phyloP scores from a whole-genome alignment of 2,888 invertebrate species.

The Hirtodrosophila alboralis region DNA sequence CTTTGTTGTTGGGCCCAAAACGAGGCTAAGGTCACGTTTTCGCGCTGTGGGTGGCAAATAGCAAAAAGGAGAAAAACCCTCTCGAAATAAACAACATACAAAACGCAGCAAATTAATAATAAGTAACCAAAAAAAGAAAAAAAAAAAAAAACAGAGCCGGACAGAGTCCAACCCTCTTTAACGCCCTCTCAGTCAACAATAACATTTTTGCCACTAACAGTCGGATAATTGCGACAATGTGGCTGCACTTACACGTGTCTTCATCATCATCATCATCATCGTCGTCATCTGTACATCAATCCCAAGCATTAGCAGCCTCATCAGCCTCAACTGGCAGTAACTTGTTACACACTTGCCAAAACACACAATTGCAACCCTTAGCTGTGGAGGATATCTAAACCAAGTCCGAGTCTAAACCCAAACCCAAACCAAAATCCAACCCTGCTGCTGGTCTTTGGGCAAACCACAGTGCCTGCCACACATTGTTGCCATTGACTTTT shows the following conservation, averaged over 20 bases:
- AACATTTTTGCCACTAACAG: slow-evolving; percentile 40
- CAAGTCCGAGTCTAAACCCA: not conserved
- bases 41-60: slow-evolving; percentile 74
- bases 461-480: slow-evolving; percentile 60
- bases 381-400: not conserved
- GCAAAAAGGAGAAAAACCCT: slow-evolving; percentile 45
- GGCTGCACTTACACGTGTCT: slow-evolving; percentile 79
- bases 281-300: slow-evolving; percentile 24
- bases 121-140: slow-evolving; percentile 28
- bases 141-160: too few relatives aligned
- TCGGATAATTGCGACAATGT: slow-evolving; percentile 80
- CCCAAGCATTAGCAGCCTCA: slow-evolving; percentile 43
- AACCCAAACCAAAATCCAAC: slow-evolving; percentile 8
- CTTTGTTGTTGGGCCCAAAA: slow-evolving; percentile 44
- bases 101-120: slow-evolving; percentile 73
- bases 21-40: slow-evolving; percentile 76
- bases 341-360: slow-evolving; percentile 59
- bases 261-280: slow-evolving; percentile 43
- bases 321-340: slow-evolving; percentile 36
- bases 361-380: slow-evolving; percentile 63
- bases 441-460: slow-evolving; percentile 16
- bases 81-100: slow-evolving; percentile 71
- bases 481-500: slow-evolving; percentile 75
- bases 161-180: slow-evolving; percentile 6
- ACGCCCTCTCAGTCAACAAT: slow-evolving; percentile 2